Evolutionary conservation across 2,113 vertebrate genomes (phyloP).

Genomic region (Octodon degus): DNA sequence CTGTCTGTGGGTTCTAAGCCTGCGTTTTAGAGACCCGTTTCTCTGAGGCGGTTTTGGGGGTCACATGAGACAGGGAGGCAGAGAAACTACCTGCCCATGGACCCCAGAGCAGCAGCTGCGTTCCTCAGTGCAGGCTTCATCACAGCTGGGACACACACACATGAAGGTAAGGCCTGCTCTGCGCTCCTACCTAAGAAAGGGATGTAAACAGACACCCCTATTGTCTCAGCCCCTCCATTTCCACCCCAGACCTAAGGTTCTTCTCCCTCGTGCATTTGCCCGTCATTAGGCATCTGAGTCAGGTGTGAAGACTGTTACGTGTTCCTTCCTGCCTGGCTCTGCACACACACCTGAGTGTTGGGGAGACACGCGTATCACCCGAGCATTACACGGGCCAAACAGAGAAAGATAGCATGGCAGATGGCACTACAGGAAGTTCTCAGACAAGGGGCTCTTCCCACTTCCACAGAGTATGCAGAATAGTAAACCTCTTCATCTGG

Average conservation of each 20-base stretch:
- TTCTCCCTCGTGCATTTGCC: neutral
- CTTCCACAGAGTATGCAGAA: neutral
- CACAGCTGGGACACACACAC: neutral
- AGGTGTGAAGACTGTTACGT: neutral
- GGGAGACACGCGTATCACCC: neutral
- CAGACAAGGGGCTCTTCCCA: neutral
- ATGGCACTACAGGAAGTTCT: neutral
- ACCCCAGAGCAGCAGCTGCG: neutral
- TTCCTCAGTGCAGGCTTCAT: too few relatives aligned
- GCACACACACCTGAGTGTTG: neutral
- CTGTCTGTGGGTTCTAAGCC: neutral
- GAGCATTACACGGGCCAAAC: neutral
- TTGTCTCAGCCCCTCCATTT: neutral
- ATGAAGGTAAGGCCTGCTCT: neutral
- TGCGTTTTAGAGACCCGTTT: neutral
- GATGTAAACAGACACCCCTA: neutral
- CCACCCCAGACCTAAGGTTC: too few relatives aligned
- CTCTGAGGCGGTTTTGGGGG: neutral
- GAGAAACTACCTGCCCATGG: neutral
- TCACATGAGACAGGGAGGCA: rapidly evolving
- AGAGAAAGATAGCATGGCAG: neutral
- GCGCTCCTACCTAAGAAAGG: neutral
- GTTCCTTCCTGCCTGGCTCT: neutral
- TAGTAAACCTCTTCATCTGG: neutral
- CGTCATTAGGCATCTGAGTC: neutral